Evolutionary conservation across 2,888 invertebrate species (phyloP).

Genomic region (Kuschelorhynchus macadamiae): DNA sequence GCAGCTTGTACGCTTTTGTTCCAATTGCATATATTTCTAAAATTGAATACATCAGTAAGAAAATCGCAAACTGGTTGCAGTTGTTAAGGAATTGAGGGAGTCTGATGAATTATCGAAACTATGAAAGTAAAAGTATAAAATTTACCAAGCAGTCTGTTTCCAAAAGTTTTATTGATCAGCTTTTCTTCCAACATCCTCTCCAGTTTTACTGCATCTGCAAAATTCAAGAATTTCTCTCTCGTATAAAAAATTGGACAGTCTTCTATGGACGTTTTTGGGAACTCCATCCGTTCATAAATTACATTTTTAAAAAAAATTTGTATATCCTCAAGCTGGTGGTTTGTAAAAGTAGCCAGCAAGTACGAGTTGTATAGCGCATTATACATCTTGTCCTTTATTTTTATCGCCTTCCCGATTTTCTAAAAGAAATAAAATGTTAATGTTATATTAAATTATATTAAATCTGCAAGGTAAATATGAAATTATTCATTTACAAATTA

Average conservation of each 20-base stretch:
- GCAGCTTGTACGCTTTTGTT: no score
- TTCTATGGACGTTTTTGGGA: constrained; percentile 56
- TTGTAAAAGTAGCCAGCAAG: constrained; percentile 60
- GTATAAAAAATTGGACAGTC: constrained; percentile 57
- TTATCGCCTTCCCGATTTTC: constrained; percentile 59
- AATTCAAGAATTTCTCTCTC: constrained; percentile 58
- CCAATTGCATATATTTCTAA: constrained; percentile 33
- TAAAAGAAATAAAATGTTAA: constrained; percentile 30
- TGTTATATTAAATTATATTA: not conserved
- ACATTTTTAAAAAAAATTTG: constrained; percentile 56
- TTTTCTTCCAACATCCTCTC: constrained; percentile 9
- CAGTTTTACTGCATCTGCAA: constrained; percentile 38
- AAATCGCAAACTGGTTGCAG: no score
- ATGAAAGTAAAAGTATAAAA: no score
- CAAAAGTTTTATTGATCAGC: constrained; percentile 8
- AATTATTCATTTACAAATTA: no score
- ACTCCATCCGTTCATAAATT: constrained; percentile 50
- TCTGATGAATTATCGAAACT: no score
- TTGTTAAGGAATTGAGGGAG: no score
- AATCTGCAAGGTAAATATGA: no score
- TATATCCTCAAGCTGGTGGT: constrained; percentile 53
- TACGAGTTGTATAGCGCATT: constrained; percentile 57
- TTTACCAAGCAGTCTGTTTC: constrained; percentile 15
- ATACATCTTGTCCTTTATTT: constrained; percentile 54
- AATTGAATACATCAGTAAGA: not conserved